Conservation (phyloP, 1,140 invertebrate genomes). For the Acromyrmex echinatior region DNA sequence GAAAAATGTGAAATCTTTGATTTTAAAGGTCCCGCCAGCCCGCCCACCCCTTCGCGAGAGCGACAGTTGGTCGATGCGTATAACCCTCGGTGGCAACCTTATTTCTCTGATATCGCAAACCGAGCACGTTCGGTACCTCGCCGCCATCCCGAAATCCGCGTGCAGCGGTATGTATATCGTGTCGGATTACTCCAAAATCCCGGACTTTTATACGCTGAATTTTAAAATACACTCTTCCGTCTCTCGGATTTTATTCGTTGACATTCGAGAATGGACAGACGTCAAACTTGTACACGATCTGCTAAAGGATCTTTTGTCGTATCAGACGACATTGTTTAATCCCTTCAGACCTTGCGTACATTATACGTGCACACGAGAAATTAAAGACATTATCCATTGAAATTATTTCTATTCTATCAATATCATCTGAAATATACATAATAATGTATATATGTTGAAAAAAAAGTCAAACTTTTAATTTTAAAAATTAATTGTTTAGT, state of each 20-base stretch:
- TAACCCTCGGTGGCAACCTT: slow-evolving; percentile 79
- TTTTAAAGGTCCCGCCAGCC: slow-evolving; percentile 75
- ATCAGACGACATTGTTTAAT: neutral
- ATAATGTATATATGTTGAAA: too few species aligned
- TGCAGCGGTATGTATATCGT: slow-evolving; percentile 60
- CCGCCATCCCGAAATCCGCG: slow-evolving; percentile 74
- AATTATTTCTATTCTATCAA: too few species aligned
- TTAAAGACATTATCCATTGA: too few species aligned
- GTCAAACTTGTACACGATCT: neutral
- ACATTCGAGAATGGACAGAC: slow-evolving; percentile 17
- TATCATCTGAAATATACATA: too few species aligned
- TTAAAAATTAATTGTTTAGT: too few species aligned
- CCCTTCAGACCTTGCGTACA: too few species aligned
- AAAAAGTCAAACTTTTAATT: too few species aligned
- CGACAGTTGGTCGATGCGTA: slow-evolving; percentile 85
- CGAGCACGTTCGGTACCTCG: slow-evolving; percentile 81
- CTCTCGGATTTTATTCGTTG: slow-evolving; percentile 42
- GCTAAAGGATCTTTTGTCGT: neutral
- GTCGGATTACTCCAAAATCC: slow-evolving; percentile 80
- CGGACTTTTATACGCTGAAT: slow-evolving; percentile 76
- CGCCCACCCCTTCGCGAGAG: slow-evolving; percentile 60
- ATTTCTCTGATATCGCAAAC: slow-evolving; percentile 84
- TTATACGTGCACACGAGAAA: too few species aligned
- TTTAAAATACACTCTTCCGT: slow-evolving; percentile 68
- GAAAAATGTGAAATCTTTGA: slow-evolving; percentile 83